These are phyloP conservation scores for Dreissena rostriformis DNA, from an alignment of 1,140 invertebrate species.

Conservation along the genomic window DNA sequence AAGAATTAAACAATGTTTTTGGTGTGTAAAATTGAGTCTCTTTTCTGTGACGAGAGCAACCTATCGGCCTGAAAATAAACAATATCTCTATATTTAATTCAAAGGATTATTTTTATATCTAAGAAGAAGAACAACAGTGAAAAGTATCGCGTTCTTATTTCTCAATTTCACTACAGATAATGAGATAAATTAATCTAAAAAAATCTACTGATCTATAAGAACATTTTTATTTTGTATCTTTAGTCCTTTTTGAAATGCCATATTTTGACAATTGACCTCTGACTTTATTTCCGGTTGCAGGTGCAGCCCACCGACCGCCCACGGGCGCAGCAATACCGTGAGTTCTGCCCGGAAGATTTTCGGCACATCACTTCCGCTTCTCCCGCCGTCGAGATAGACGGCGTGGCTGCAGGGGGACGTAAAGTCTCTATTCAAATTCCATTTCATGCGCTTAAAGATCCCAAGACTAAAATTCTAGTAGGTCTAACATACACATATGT, in stretches of 20 bases:
- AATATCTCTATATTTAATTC: too few relatives aligned
- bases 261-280: not conserved
- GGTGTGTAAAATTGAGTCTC: too few relatives aligned
- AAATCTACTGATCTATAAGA: not conserved
- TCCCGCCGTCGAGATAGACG: conserved; percentile 52
- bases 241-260: not conserved
- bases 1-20: too few relatives aligned
- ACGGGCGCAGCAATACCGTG: conserved; percentile 31
- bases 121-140: too few relatives aligned
- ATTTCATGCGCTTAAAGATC: conserved; percentile 31
- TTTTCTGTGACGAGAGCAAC: too few relatives aligned
- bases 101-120: too few relatives aligned
- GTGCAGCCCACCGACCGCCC: conserved; percentile 41
- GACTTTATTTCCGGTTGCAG: not conserved
- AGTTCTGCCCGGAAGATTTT: conserved; percentile 47
- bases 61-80: too few relatives aligned
- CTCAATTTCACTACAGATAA: too few relatives aligned
- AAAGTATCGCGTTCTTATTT: too few relatives aligned
- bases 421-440: conserved; percentile 53
- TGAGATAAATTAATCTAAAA: too few relatives aligned
- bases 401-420: conserved; percentile 5
- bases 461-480: conserved; percentile 49
- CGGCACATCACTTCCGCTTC: conserved; percentile 43
- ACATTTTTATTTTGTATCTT: not conserved
- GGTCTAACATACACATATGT: not conserved